Conservation (phyloP, 2,797 vertebrate species). For the Columba guinea region DNA sequence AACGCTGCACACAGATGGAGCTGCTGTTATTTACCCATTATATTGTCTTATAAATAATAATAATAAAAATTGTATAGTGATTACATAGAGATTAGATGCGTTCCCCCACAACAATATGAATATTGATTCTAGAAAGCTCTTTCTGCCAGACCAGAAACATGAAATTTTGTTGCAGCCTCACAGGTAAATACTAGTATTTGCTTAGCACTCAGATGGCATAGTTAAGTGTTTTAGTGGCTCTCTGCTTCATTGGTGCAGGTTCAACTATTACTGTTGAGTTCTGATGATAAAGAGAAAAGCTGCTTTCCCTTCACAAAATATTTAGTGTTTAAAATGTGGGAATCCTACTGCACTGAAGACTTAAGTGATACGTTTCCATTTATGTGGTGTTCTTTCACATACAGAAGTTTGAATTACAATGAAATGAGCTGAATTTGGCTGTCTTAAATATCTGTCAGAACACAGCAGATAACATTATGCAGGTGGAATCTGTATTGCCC, state of each 20-base stretch:
- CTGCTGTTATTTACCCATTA: slow-evolving; percentile 21
- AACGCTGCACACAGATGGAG: neutral
- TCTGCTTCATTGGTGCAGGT: neutral
- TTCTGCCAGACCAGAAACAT: slow-evolving; percentile 31
- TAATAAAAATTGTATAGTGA: neutral
- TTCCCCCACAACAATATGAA: slow-evolving; percentile 32
- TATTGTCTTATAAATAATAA: slow-evolving; percentile 48
- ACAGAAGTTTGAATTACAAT: neutral
- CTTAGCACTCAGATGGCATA: slow-evolving; percentile 21
- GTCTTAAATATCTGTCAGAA: neutral
- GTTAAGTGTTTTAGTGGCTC: slow-evolving; percentile 37
- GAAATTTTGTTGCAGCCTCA: slow-evolving; percentile 46
- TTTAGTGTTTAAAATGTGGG: neutral
- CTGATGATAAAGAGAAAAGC: neutral
- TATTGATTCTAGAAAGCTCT: slow-evolving; percentile 45
- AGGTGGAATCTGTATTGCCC: neutral
- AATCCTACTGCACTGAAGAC: neutral
- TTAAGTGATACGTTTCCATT: neutral
- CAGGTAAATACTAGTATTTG: slow-evolving; percentile 55
- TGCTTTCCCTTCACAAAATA: neutral
- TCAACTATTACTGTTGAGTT: neutral
- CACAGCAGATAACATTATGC: neutral
- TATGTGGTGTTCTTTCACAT: neutral
- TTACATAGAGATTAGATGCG: slow-evolving; percentile 28
- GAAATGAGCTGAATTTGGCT: neutral